Base-by-base conservation (phyloP, 2,797 vertebrate genomes). In the Sebastiscus tertius region DNA sequence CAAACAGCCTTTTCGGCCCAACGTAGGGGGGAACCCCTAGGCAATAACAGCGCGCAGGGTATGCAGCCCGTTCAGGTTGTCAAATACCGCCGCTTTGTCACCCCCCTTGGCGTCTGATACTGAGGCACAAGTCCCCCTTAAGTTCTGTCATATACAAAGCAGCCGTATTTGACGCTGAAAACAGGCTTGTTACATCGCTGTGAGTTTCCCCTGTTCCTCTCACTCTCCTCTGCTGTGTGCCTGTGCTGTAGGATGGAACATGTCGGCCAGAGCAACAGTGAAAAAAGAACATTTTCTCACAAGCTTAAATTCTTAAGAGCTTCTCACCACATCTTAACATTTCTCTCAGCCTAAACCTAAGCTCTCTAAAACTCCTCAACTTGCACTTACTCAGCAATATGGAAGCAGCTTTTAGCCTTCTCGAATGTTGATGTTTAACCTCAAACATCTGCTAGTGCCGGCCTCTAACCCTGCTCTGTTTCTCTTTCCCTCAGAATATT, bases 401-500 rank as follows among this genome's bases (percentile, higher is more conserved):
- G 27, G 22, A 82, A 59, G 54, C 14, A 1, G 36, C 31, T 84
- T 81, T 68, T 55, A 59, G 31, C 20, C 13, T 72, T n/a, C 65
- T 59, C 65, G 33, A 55, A 59, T 72, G 26, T 39, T 77, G 36
- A 13, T 63, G 22, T 76, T 74, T 14, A 63, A 67, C 49, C 49
- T 73, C 14, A 60, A 71, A 34, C 55, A 65, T 75, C 52, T 27
- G 10, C 26, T 26, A 0, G 8, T 79, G 2, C 6, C 3, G 13
- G 6, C n/a, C 8, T 49, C 26, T 79, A 31, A 86, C 56, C 5
- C 14, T 55, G 10, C 18, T 80, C 16, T 81, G n/a, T 62, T 76
- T 80, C 58, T 56, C 58, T 56, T 27, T 63, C 20, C 20, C 87
- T 77, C 91, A 98, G 97, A 96, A 91, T 89, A 81, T 97, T 96